Conservation (phyloP, 2,113 vertebrate species). For the Indicator maculatus region DNA sequence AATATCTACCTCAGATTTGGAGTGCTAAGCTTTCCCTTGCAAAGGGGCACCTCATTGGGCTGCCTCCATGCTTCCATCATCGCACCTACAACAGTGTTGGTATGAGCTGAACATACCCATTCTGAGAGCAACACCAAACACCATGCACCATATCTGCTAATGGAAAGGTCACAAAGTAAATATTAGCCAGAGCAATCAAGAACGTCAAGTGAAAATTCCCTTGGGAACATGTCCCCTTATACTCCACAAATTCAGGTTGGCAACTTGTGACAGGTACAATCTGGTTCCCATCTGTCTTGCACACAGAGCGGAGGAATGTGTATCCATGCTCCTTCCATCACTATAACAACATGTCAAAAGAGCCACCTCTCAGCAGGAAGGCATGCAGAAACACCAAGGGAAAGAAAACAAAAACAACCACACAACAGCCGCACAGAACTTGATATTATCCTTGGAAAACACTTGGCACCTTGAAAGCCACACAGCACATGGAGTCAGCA, state of each 20-base stretch:
- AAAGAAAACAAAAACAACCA: not conserved
- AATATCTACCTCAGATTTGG: not conserved
- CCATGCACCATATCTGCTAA: not conserved
- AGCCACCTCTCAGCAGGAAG: conserved; percentile 65
- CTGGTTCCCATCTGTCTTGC: conserved; percentile 73
- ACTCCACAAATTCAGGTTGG: conserved; percentile 76
- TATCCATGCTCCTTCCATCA: conserved; percentile 69
- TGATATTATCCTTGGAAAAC: conserved; percentile 33
- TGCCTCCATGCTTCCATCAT: accelerated
- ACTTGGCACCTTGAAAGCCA: accelerated
- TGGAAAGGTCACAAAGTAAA: conserved; percentile 73
- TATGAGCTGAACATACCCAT: accelerated
- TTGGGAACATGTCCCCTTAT: conserved; percentile 67
- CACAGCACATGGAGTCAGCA: not conserved
- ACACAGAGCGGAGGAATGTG: conserved; percentile 50
- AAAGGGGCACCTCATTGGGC: accelerated
- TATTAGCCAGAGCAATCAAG: conserved; percentile 70
- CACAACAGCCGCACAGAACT: not conserved
- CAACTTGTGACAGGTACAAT: conserved; percentile 80
- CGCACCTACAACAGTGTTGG: accelerated
- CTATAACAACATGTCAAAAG: conserved; percentile 73
- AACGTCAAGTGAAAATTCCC: conserved; percentile 72
- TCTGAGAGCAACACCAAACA: accelerated
- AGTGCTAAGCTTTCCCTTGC: not conserved
- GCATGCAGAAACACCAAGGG: conserved; percentile 25